Conservation (phyloP, 2,797 vertebrate species). For the Anabas testudineus region DNA sequence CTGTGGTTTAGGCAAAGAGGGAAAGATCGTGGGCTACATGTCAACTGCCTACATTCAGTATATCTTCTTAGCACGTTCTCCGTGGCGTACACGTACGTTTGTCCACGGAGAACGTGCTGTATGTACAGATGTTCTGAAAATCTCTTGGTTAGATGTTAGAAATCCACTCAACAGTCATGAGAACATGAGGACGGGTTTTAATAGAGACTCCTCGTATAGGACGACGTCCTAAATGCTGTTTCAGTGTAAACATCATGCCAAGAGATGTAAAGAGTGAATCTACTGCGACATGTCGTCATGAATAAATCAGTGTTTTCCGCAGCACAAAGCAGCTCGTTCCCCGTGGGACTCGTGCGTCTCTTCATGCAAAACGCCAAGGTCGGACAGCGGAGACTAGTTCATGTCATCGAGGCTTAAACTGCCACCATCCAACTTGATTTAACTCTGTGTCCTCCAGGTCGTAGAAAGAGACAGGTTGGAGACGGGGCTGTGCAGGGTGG, state of each 20-base stretch:
- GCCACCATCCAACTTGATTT: slow-evolving; percentile 19
- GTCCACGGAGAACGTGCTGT: too few species aligned
- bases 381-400: slow-evolving; percentile 26
- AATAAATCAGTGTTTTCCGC: slow-evolving; percentile 57
- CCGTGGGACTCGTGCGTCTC: slow-evolving; percentile 22
- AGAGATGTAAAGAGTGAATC: slow-evolving; percentile 26
- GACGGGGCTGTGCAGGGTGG: neutral
- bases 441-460: slow-evolving; percentile 5
- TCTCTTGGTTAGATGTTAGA: too few species aligned
- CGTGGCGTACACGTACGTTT: too few species aligned
- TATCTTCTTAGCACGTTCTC: too few species aligned
- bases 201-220: neutral
- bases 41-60: too few species aligned
- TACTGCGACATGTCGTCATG: slow-evolving; percentile 37
- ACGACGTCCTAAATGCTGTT: slow-evolving; percentile 2
- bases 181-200: neutral
- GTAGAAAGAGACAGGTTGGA: neutral
- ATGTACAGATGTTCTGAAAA: too few species aligned
- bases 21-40: too few species aligned
- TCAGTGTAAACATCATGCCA: slow-evolving; percentile 4
- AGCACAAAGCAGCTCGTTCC: slow-evolving; percentile 15
- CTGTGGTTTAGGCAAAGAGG: too few species aligned
- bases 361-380: slow-evolving; percentile 50
- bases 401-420: slow-evolving; percentile 28
- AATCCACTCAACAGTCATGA: too few species aligned